A percentile compares a stretch with the other conserved stretches of the same genome.
Evolutionary conservation across 2,113 vertebrate genomes (phyloP).

Genomic region (Cranoglanis bouderius): DNA sequence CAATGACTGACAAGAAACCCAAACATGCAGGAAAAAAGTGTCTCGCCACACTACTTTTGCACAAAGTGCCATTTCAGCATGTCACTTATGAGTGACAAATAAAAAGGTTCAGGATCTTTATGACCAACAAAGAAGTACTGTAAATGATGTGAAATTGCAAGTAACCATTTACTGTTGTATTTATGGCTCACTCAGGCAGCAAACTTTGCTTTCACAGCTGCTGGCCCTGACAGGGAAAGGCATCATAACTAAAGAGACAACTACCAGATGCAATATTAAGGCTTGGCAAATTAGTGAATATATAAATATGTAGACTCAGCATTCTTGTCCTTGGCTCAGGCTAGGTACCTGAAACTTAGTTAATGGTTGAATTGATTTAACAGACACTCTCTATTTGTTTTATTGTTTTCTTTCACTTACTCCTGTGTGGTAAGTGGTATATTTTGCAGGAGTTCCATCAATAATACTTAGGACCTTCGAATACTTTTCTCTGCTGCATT

Average conservation of each 20-base stretch:
- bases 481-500: slow-evolving; percentile 51
- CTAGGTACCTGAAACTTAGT: background rate
- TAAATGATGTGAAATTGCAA: slow-evolving; percentile 1
- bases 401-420: background rate
- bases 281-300: slow-evolving; percentile 17
- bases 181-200: background rate
- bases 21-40: background rate
- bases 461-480: slow-evolving; percentile 27
- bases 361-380: background rate
- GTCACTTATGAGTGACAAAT: background rate
- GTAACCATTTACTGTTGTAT: background rate
- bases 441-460: slow-evolving; percentile 27
- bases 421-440: background rate
- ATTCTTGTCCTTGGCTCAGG: background rate
- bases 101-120: background rate
- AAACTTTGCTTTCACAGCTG: background rate
- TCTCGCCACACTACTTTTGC: background rate
- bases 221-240: background rate
- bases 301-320: background rate
- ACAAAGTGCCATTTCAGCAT: background rate
- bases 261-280: slow-evolving; percentile 8
- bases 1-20: background rate
- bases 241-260: slow-evolving; percentile 3
- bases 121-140: background rate
- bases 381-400: background rate